These are phyloP conservation scores for Caloenas nicobarica DNA, from an alignment of 2,113 vertebrate genomes.

Conservation along the genomic window DNA sequence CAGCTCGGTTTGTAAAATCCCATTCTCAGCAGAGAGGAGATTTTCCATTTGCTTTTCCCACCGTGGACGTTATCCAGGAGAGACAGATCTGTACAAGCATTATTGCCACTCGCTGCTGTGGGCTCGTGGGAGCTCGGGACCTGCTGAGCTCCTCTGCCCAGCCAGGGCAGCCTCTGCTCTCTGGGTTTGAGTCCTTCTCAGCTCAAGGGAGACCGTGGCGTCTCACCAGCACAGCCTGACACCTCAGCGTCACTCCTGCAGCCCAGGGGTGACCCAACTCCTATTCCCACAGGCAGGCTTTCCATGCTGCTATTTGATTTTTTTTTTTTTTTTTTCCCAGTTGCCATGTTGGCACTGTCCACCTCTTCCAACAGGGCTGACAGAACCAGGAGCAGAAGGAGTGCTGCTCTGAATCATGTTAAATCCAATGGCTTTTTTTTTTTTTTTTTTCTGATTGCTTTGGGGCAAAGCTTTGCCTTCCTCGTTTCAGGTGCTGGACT, in stretches of 20 bases:
- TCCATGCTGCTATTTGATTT: constrained; percentile 33
- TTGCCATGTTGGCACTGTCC: background rate
- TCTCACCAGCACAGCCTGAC: background rate
- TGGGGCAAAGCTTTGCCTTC: background rate
- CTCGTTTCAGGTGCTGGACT: background rate
- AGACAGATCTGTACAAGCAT: background rate
- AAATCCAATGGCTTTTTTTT: background rate
- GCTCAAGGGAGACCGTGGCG: background rate
- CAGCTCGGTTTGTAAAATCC: background rate
- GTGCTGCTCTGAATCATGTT: background rate
- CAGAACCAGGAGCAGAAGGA: background rate
- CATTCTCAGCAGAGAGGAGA: background rate
- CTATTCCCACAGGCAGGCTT: background rate
- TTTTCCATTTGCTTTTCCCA: background rate
- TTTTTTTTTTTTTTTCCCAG: background rate
- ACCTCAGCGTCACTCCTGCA: background rate
- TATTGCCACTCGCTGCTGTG: constrained; percentile 1
- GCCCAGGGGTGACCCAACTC: background rate
- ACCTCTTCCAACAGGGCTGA: background rate
- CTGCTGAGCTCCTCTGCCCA: background rate
- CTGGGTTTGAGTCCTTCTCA: background rate
- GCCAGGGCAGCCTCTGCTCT: background rate
- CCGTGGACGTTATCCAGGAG: background rate
- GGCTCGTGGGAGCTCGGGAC: background rate
- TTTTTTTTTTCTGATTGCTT: background rate